Base-by-base conservation (phyloP, 2,888 invertebrate genomes). In the Diplazon laetatorius region DNA sequence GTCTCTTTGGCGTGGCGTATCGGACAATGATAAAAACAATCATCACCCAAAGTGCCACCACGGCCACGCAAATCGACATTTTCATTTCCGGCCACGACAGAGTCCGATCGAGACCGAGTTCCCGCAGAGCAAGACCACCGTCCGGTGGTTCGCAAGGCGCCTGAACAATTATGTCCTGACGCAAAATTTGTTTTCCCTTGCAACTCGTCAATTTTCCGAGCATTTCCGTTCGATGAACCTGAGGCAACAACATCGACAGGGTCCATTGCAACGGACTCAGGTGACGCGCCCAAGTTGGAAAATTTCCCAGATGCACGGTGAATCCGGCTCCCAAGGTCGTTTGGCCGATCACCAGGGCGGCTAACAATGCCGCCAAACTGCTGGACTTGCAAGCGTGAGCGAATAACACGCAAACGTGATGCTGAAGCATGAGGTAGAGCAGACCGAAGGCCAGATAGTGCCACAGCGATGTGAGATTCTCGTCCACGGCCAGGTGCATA, bases 121-220 rank as follows among this genome's bases (percentile, higher is more conserved):
- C 91, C 81, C 92, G 91, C 14, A 93, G 89, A 65, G 92, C 89
- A 73, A 93, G 86, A 83, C 95, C 94, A 44, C 96, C 96, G 88
- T 97, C 96, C 2, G 95, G 95, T 0, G 96, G 95, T 2, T 95
- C 94, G 3, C 96, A 96, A 87, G 97, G 97, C 14, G 95, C 94
- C 46, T 95, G 94, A 88, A 96, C 96, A 30, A 97, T 95, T 86
- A 97, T 97, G 87, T 97, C 97, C 91, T 96, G 96, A 86, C 95
- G 95, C 85, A 96, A 96, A 79, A 96, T 94, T 94, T 97, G 94
- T 81, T 89, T 91, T 8, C 88, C 88, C 65, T 89, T 90, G 68
- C 91, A 90, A 60, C 88, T 90, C 2, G 87, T 84, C 39, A 89
- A 62, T 59, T 87, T 88, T 25, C 82, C 83, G 78, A 88, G 80